Conservation (phyloP, 64 coral and sea anemone species). For the Catalaphyllia jardinei region DNA sequence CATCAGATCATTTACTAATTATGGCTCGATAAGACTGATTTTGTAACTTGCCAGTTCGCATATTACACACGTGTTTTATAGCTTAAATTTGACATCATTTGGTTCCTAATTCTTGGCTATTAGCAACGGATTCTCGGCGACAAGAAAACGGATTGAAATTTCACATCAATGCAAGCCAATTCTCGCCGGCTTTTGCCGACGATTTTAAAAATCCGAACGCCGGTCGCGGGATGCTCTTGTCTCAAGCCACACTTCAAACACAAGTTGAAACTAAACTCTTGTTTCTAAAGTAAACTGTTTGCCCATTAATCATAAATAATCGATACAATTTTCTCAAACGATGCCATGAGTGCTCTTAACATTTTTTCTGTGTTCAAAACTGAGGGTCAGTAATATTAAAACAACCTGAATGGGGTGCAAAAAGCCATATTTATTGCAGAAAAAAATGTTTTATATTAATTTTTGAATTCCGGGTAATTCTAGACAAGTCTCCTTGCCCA, state of each 20-base stretch:
- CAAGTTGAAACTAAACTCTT: neutral
- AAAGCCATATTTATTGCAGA: neutral
- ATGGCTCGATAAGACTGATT: neutral
- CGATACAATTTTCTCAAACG: neutral
- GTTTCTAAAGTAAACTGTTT: neutral
- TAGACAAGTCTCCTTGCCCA: constrained; percentile 4
- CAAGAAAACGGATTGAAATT: neutral
- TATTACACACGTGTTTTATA: constrained; percentile 5
- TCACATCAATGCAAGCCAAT: neutral
- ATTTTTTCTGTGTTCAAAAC: neutral
- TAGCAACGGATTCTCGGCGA: neutral
- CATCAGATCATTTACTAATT: neutral
- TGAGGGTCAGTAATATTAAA: neutral
- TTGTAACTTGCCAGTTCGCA: neutral
- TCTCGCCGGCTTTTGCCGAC: neutral
- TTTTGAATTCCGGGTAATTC: neutral
- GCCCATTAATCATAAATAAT: neutral
- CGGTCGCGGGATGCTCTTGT: neutral
- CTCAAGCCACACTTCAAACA: neutral
- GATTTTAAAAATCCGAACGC: neutral
- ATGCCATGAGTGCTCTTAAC: neutral
- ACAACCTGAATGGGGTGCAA: neutral
- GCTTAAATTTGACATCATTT: neutral
- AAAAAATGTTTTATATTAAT: neutral
- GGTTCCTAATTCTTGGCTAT: neutral